Conservation (phyloP, 2,888 invertebrate species). For the Trichogramma dendrolimi region DNA sequence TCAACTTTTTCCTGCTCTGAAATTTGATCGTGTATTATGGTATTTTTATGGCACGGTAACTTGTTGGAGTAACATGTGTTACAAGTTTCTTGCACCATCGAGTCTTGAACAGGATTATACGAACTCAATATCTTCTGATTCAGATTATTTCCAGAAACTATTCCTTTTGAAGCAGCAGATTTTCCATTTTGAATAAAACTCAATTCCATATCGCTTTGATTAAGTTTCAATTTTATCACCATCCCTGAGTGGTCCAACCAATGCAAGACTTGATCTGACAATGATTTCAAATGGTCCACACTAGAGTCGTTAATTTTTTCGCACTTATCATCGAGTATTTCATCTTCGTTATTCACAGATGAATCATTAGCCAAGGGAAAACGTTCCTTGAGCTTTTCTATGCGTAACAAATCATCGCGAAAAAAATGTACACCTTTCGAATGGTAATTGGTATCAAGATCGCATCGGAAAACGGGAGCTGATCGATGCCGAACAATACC, state of each 20-base stretch:
- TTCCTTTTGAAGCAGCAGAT: no score
- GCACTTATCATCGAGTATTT: neutral
- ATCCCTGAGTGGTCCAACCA: slow-evolving; percentile 75
- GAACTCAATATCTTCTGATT: no score
- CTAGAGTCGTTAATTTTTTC: neutral
- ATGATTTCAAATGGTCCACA: neutral
- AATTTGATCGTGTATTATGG: neutral
- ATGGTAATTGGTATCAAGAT: slow-evolving; percentile 2
- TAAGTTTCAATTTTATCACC: slow-evolving; percentile 40
- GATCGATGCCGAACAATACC: slow-evolving; percentile 37
- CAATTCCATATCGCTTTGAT: neutral
- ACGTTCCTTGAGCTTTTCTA: no score
- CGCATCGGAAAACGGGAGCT: slow-evolving; percentile 33
- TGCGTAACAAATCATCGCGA: no score
- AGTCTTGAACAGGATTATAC: no score
- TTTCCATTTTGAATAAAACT: no score
- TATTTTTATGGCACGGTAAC: slow-evolving; percentile 3
- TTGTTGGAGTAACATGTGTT: slow-evolving; percentile 8
- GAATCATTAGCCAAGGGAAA: neutral
- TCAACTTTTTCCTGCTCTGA: slow-evolving; percentile 9
- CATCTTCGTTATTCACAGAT: neutral
- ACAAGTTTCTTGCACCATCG: neutral
- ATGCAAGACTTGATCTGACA: slow-evolving; percentile 57
- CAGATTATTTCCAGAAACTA: no score
- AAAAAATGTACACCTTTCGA: no score